Evolutionary conservation across 2,797 vertebrate species (phyloP), one percentile per base, ranked within the genome.

Genomic region (Sandelia bainsii): DNA sequence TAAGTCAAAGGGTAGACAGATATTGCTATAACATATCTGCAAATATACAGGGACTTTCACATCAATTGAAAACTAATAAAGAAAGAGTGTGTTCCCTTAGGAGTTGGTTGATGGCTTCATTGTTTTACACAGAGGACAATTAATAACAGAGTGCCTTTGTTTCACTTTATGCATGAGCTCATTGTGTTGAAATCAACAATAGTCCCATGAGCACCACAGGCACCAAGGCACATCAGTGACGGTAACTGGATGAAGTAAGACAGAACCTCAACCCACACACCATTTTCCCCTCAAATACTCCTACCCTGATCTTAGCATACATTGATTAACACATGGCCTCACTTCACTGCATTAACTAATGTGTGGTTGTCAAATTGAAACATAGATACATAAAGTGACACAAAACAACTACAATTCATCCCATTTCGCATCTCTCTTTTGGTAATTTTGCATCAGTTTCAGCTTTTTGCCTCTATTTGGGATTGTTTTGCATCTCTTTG

Each of bases 131-230:
- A 79, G 25, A 74, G 79, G 65, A 63, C 76, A 75, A 67, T 77
- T 59, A 73, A 79, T 70, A 66, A 89, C 56, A 78, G 39, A 65
- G 69, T 4, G 63, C 25, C 77, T 86, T 91, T 92, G 85, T 91
- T 75, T 64, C 62, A 51, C 56, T 46, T 57, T 54, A 7, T 50
- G 72, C 6, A 40, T 84, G 84, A 89, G 74, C 73, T 90, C 91
- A 91, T 81, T 73, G 77, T 67, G 59, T 42, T 37, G 50, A 58
- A 62, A 49, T 65, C 68, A 85, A 81, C 89, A 87, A 83, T 85
- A 62, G 87, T 87, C 82, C 88, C 86, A 83, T 66, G 80, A 82
- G 82, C 65, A 60, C 69, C 17, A 11, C 56, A 59, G 68, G 69
- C 80, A 81, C 87, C 17, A 17, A 58, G 45, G 62, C 39, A 64